Evolutionary conservation across 2,113 vertebrate species (phyloP).

Genomic region (Amphilophus citrinellus): DNA sequence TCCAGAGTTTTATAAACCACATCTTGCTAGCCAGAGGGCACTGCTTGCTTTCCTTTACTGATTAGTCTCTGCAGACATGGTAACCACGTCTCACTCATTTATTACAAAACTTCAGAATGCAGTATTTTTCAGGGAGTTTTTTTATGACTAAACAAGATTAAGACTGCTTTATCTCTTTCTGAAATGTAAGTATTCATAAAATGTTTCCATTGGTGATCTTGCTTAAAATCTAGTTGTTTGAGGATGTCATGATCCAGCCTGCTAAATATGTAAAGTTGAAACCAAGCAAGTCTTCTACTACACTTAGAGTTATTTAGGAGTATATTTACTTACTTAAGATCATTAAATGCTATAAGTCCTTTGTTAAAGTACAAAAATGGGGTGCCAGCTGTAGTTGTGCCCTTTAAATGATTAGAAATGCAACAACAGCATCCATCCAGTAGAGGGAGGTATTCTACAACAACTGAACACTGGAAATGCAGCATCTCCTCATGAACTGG

Average conservation of each 20-base stretch:
- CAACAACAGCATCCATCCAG: constrained; percentile 43
- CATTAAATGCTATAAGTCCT: not conserved
- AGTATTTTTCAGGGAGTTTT: not conserved
- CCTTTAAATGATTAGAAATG: not conserved
- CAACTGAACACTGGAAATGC: constrained; percentile 17
- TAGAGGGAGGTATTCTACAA: constrained; percentile 66
- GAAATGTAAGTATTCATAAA: not conserved
- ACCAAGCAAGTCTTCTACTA: not conserved
- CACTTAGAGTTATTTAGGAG: not conserved
- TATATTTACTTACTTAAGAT: not conserved
- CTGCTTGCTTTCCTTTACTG: not conserved
- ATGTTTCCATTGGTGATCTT: not conserved
- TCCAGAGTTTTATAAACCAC: not conserved
- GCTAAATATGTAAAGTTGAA: no score
- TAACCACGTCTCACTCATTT: not conserved
- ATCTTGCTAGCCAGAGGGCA: not conserved
- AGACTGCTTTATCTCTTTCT: not conserved
- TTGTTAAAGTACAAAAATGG: not conserved
- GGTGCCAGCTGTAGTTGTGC: not conserved
- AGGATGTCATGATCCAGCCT: no score
- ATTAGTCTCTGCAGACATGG: not conserved
- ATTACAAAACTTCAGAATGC: no score
- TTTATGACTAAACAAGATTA: not conserved
- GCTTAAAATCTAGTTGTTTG: no score
- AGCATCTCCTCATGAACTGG: not conserved